Evolutionary conservation across 2,113 vertebrate species (phyloP).

Genomic region (Takifugu flavidus): DNA sequence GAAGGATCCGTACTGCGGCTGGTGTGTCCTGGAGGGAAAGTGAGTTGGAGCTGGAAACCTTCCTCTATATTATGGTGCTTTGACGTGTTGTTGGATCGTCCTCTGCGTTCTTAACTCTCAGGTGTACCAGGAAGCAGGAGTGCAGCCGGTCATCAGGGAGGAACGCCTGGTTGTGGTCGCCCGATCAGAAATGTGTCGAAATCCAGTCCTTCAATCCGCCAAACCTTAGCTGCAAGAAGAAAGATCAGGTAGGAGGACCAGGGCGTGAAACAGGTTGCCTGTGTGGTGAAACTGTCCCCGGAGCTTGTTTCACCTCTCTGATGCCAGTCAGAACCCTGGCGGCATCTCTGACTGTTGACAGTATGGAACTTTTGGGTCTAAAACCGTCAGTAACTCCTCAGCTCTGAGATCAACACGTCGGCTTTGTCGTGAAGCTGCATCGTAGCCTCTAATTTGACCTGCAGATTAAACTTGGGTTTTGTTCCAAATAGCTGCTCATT

Average conservation of each 20-base stretch:
- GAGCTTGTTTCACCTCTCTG: no score
- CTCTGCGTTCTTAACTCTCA: constrained; percentile 35
- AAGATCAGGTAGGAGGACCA: constrained; percentile 46
- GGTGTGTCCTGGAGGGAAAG: constrained; percentile 89
- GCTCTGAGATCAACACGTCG: no score
- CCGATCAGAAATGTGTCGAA: constrained; percentile 77
- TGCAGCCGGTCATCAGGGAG: constrained; percentile 73
- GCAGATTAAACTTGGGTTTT: no score
- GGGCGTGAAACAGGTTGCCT: not conserved
- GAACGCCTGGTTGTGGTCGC: constrained; percentile 92
- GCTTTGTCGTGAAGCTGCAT: no score
- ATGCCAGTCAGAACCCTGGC: no score
- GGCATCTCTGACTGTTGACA: no score
- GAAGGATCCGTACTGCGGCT: constrained; percentile 92
- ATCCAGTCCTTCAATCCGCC: constrained; percentile 77
- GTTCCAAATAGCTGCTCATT: no score
- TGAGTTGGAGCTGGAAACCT: constrained; percentile 59
- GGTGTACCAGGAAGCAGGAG: constrained; percentile 82
- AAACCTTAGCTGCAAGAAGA: constrained; percentile 85
- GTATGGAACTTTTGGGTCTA: no score
- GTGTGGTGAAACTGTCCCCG: no score
- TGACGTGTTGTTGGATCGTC: not conserved
- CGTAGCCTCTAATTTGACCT: no score
- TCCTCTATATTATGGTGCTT: not conserved
- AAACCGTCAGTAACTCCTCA: no score